Base-by-base conservation (phyloP, 2,888 invertebrate genomes). In the Fragum fragum region DNA sequence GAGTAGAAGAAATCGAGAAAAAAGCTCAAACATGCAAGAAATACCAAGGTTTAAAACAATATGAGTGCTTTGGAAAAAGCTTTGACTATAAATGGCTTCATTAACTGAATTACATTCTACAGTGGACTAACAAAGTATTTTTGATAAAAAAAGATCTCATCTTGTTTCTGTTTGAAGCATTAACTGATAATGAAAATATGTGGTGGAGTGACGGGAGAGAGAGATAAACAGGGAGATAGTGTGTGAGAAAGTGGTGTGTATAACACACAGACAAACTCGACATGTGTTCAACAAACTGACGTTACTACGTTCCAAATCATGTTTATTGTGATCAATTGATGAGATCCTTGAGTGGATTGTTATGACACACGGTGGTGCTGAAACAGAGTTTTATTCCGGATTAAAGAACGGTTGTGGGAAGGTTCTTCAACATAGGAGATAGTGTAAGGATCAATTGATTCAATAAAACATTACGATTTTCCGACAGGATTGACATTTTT, bases 221-320 rank as follows among this genome's bases (percentile, higher is more conserved):
- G 52, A 52, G 32, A 55, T 26, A 11, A n/a, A 47, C 11, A 21
- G 71, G 32, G 55, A 71, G 71, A 55, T 36, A 55, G 71, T 18
- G 55, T 29, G 9, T 16, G 70, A 70, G 70, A 70, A 47, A 70
- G 26, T 42, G 70, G 66, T 66, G 66, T 39, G 42, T 42, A 11
- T 11, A 66, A 42, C 66, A 66, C 66, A 66, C 66, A 42, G 66
- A 66, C 66, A 26, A 32, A 66, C 42, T 42, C 23, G 66, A 66
- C 66, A 66, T 66, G 66, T 66, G 66, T 66, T 66, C 66, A 66
- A 36, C n/a, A 36, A 21, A 63, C 66, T 23, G 66, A 66, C 66
- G 14, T 66, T 42, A 66, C 42, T 66, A 66, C 42, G 66, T 66
- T 66, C 42, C 42, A 66, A 47, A 66, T 39, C 36, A 36, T 42